These are phyloP conservation scores for Drosophila greeni DNA, from an alignment of 2,888 invertebrate species.

Conservation along the genomic window DNA sequence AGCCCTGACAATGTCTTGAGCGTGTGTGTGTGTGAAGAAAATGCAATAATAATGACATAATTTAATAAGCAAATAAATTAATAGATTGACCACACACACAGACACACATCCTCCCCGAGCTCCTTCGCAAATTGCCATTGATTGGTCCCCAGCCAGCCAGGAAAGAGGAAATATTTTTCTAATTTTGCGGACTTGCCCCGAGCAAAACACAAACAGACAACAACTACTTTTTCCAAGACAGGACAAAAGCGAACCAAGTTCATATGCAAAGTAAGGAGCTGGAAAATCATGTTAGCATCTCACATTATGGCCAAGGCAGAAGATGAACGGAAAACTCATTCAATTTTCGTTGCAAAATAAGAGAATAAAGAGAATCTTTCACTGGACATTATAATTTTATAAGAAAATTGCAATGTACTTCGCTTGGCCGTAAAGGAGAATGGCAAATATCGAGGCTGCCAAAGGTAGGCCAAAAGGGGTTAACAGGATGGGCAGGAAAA, in stretches of 20 bases:
- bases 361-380: slow-evolving; percentile 48
- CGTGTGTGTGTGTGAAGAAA: slow-evolving; percentile 14
- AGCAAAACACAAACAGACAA: slow-evolving; percentile 33
- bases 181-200: slow-evolving; percentile 53
- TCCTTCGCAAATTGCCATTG: slow-evolving; percentile 29
- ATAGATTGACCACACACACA: slow-evolving; percentile 38
- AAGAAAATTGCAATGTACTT: slow-evolving; percentile 65
- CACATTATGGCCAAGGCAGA: slow-evolving; percentile 46
- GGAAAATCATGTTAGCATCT: slow-evolving; percentile 65
- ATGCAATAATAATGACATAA: slow-evolving; percentile 55
- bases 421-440: slow-evolving; percentile 14
- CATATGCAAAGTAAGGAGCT: slow-evolving; percentile 49
- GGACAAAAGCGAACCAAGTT: background rate
- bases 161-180: slow-evolving; percentile 42
- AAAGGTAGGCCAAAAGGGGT: slow-evolving; percentile 30
- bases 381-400: slow-evolving; percentile 68
- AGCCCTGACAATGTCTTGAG: slow-evolving; percentile 28
- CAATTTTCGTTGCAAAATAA: slow-evolving; percentile 58
- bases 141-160: slow-evolving; percentile 28
- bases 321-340: slow-evolving; percentile 49
- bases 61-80: slow-evolving; percentile 66
- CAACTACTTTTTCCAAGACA: slow-evolving; percentile 12
- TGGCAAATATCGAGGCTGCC: slow-evolving; percentile 44
- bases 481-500: slow-evolving; percentile 1
- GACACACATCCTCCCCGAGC: background rate